phyloP scores from a whole-genome alignment of 2,113 vertebrate species.

The Tragulus kanchil region DNA sequence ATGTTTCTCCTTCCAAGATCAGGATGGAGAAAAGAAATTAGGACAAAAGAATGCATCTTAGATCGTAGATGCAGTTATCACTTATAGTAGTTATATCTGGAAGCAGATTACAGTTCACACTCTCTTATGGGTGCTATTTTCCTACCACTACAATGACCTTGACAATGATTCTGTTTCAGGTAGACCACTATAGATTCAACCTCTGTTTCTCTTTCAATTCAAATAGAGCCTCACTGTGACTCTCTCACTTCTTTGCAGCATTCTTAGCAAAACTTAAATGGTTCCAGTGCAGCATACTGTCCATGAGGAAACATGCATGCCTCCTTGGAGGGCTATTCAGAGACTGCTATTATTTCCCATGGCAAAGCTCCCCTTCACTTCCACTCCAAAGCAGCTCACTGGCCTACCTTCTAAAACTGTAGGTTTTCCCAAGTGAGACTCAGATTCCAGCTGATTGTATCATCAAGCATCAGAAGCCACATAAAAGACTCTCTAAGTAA shows the following conservation, averaged over 20 bases:
- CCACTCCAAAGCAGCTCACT: neutral
- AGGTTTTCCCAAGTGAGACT: neutral
- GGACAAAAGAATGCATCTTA: neutral
- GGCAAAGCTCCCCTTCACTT: neutral
- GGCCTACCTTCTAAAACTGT: neutral
- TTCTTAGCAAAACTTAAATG: neutral
- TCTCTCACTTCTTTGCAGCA: neutral
- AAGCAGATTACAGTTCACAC: fast-evolving
- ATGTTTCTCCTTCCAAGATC: neutral
- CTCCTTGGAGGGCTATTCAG: neutral
- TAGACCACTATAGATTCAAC: neutral
- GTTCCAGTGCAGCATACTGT: neutral
- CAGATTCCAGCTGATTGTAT: neutral
- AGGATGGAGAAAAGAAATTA: neutral
- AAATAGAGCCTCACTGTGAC: no score
- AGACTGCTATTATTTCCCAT: neutral
- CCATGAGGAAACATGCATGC: fast-evolving
- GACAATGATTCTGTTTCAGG: neutral
- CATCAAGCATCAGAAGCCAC: neutral
- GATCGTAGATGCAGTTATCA: neutral
- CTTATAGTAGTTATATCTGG: neutral
- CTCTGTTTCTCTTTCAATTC: neutral
- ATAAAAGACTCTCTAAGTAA: neutral
- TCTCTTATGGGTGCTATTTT: neutral
- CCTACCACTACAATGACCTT: neutral